phyloP scores from a whole-genome alignment of 2,888 invertebrate species.

The Sturmia bella region DNA sequence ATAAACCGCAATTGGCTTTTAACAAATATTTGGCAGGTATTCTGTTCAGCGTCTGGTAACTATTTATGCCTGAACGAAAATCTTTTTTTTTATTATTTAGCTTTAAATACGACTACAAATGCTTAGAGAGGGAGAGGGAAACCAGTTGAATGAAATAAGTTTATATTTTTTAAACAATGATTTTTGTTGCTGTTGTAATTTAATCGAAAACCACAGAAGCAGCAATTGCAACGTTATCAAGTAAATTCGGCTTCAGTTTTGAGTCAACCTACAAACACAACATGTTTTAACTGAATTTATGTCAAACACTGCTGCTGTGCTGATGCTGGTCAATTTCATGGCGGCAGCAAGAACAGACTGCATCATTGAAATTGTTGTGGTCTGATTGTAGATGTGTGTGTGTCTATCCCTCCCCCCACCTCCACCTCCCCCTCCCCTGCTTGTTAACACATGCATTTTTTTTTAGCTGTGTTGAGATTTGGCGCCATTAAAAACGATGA shows the following conservation, averaged over 20 bases:
- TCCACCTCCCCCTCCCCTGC: background rate
- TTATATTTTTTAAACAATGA: conserved; percentile 28
- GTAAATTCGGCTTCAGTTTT: conserved; percentile 18
- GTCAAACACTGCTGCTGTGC: conserved; percentile 44
- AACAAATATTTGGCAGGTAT: conserved; percentile 16
- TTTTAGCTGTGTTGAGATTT: conserved; percentile 1
- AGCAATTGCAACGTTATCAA: conserved; percentile 12
- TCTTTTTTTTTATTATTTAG: conserved; percentile 10
- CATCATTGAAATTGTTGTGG: conserved; percentile 49
- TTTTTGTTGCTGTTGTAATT: conserved; percentile 45
- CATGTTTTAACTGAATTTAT: conserved; percentile 43
- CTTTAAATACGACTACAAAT: conserved; percentile 27
- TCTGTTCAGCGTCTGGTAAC: conserved; percentile 15
- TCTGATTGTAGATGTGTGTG: conserved; percentile 4
- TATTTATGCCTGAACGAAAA: conserved; percentile 25
- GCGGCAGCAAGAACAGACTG: conserved; percentile 7
- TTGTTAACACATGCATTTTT: background rate
- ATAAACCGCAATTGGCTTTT: conserved; percentile 38
- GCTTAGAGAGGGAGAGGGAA: background rate
- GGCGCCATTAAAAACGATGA: conserved; percentile 54
- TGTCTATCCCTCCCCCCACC: background rate
- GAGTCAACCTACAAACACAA: conserved; percentile 38
- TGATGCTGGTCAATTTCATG: conserved; percentile 48
- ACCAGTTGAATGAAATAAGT: background rate
- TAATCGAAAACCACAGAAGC: conserved; percentile 40